phyloP scores from a whole-genome alignment of 2,113 vertebrate species.

The Barnardius zonarius region DNA sequence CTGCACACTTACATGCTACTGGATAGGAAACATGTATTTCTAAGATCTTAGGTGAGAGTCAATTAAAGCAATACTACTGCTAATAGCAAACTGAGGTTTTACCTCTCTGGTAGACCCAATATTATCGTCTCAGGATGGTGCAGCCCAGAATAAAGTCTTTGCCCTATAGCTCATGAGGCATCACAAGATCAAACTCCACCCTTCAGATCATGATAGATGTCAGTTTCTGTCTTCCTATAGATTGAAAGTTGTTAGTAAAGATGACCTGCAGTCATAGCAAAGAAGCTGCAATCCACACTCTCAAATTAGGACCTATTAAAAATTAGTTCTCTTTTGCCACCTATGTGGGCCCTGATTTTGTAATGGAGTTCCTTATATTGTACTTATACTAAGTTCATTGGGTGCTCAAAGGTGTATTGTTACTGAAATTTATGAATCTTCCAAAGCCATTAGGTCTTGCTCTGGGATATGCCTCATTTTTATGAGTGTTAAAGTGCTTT shows the following conservation, averaged over 20 bases:
- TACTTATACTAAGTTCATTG: not conserved
- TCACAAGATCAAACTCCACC: not conserved
- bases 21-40: not conserved
- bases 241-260: not conserved
- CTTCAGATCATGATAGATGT: not conserved
- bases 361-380: not conserved
- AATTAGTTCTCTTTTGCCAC: not conserved
- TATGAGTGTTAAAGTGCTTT: not conserved
- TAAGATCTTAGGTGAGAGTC: not conserved
- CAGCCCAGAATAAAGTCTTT: not conserved
- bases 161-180: not conserved
- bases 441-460: not conserved
- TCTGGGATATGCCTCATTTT: not conserved
- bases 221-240: not conserved
- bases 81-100: not conserved
- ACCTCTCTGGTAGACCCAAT: not conserved
- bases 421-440: conserved; percentile 13
- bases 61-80: not conserved
- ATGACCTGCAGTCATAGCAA: not conserved
- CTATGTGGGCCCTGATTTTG: not conserved
- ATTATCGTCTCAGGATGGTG: not conserved
- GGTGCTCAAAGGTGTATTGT: not conserved
- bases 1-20: not conserved
- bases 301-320: not conserved
- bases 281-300: not conserved